Evolutionary conservation across 2,888 invertebrate genomes (phyloP).

Genomic region (Pharmacophagus antenor): DNA sequence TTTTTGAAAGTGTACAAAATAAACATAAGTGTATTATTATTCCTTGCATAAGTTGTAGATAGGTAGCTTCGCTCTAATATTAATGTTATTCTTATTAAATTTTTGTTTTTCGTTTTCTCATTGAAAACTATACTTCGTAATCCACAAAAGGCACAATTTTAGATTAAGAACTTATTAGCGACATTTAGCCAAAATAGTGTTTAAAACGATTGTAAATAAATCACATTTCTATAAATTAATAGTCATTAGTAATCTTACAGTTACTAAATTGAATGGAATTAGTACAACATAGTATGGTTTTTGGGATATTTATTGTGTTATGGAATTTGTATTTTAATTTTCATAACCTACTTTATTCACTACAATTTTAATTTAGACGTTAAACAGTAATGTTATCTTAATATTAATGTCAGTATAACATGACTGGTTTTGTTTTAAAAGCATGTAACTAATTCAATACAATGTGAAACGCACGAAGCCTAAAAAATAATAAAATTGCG

Average conservation of each 20-base stretch:
- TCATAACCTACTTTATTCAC: neutral
- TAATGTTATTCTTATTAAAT: conserved; percentile 23
- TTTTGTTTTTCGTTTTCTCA: conserved; percentile 21
- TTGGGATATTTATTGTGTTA: too few species aligned
- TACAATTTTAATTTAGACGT: neutral
- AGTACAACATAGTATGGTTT: conserved; percentile 50
- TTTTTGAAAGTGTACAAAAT: conserved; percentile 72
- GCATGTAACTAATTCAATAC: conserved; percentile 49
- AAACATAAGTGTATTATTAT: conserved; percentile 58
- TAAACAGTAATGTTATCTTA: neutral
- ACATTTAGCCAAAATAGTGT: conserved; percentile 79
- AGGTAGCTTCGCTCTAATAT: conserved; percentile 37
- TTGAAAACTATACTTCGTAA: conserved; percentile 38
- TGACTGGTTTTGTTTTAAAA: conserved; percentile 4
- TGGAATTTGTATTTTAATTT: too few species aligned
- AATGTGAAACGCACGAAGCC: conserved; percentile 48
- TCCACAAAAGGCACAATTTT: conserved; percentile 74
- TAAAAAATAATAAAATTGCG: conserved; percentile 55
- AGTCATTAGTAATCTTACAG: conserved; percentile 58
- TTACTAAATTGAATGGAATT: conserved; percentile 62
- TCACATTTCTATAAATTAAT: conserved; percentile 64
- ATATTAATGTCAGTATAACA: neutral
- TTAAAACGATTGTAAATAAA: conserved; percentile 71
- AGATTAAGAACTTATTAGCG: conserved; percentile 71
- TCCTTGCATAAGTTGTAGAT: conserved; percentile 64